Percentiles rank a stretch among this genome's conserved stretches.
These are phyloP conservation scores for Entomyzon cyanotis DNA, from an alignment of 2,113 vertebrate genomes.

Conservation along the genomic window DNA sequence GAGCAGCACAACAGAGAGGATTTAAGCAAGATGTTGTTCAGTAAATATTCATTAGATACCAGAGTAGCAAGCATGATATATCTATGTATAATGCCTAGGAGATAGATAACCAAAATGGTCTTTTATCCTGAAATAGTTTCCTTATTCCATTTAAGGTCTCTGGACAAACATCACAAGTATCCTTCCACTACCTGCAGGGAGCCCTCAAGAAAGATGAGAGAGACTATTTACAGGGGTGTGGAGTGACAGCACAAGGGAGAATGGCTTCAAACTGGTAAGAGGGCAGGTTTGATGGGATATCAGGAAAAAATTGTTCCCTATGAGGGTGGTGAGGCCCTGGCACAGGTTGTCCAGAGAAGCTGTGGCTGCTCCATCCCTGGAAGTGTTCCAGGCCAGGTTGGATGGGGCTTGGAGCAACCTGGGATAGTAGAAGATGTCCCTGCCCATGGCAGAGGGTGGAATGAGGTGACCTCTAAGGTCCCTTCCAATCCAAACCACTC, in stretches of 20 bases:
- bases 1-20: not conserved
- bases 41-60: not conserved
- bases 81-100: not conserved
- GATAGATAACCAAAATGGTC: not conserved
- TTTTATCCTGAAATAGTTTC: not conserved
- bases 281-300: not conserved
- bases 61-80: not conserved
- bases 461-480: not conserved
- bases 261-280: not conserved
- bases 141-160: not conserved
- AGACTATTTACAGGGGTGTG: not conserved
- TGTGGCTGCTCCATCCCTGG: not conserved
- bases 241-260: not conserved
- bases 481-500: not conserved
- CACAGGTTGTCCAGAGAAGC: not conserved
- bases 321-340: not conserved
- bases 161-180: not conserved
- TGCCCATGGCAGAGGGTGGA: not conserved
- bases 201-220: too few relatives aligned
- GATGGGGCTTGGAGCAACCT: fast-evolving
- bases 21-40: not conserved
- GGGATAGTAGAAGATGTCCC: not conserved
- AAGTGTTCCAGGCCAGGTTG: fast-evolving
- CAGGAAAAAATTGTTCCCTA: not conserved
- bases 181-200: not conserved